Conservation (phyloP, 2,888 invertebrate species). For the Anoplius nigerrimus region DNA sequence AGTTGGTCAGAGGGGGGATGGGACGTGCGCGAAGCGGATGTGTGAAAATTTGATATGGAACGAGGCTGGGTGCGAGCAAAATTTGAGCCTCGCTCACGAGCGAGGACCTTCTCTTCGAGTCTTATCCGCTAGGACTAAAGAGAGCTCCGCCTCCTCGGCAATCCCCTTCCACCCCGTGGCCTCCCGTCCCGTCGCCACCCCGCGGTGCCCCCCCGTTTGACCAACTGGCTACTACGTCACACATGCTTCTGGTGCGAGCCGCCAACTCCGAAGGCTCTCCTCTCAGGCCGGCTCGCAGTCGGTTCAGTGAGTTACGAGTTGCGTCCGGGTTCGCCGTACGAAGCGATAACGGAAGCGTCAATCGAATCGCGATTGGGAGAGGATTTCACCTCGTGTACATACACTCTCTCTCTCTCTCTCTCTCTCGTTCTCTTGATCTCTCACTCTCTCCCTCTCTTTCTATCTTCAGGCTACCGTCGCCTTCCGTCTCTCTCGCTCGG, state of each 20-base stretch:
- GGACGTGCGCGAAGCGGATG: too few species aligned
- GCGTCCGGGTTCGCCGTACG: conserved; percentile 63
- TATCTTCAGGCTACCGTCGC: conserved; percentile 18
- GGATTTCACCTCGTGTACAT: conserved; percentile 42
- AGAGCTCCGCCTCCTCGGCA: conserved; percentile 72
- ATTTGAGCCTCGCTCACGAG: conserved; percentile 12
- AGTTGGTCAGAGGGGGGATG: too few species aligned
- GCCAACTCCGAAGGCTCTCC: conserved; percentile 57
- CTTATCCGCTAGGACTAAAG: conserved; percentile 50
- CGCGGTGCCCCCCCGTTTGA: conserved; percentile 60
- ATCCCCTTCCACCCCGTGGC: conserved; percentile 73
- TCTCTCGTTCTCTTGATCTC: conserved; percentile 24
- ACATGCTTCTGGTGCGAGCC: conserved; percentile 68
- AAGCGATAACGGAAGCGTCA: conserved; percentile 63
- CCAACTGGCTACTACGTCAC: conserved; percentile 67
- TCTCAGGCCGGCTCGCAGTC: conserved; percentile 52
- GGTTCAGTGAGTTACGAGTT: conserved; percentile 67
- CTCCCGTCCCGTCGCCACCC: conserved; percentile 58
- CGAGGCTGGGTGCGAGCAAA: conserved; percentile 13
- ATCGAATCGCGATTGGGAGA: conserved; percentile 61
- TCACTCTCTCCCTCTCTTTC: conserved; percentile 25
- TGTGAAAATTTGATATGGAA: conserved; percentile 9
- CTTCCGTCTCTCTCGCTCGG: conserved; percentile 58
- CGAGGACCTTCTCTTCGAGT: conserved; percentile 20
- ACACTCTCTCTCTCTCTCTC: conserved; percentile 26